Base-by-base conservation (phyloP, 1,140 invertebrate species). In the Cyphomyrmex costatus region DNA sequence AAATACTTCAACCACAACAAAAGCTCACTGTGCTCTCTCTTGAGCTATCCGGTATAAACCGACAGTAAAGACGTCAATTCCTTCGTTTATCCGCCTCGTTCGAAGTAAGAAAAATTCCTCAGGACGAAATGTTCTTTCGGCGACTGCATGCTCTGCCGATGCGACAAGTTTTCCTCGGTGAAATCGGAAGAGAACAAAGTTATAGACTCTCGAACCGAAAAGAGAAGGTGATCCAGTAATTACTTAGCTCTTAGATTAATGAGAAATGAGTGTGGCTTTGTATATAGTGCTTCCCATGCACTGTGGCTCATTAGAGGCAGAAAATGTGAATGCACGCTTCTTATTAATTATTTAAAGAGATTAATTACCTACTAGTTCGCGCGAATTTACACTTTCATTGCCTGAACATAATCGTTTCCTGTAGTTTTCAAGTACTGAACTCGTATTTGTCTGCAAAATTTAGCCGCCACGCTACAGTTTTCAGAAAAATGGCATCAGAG, bases 1-100 rank as follows among this genome's bases (percentile, higher is more conserved):
- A 82, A 80, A 92, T 92, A 89, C 91, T 89, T 90, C 89, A 89
- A 88, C 83, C 74, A 76, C 88, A 79, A 91, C 91, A 90, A 91
- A 91, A 92, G 91, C 76, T 85, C 51, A 14, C 76, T 6, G 24
- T 49, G 42, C 63, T 90, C 58, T 58, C 61, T 79, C 79, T 78
- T 60, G 51, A 51, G 42, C 33, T n/a, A 60, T 33, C 60, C 73
- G 76, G 46, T 61, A 78, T 78, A 88, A 88, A 85, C 83, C 49
- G 30, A 60, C 78, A 36, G 56, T 80, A 63, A 63, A 65, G 76
- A 65, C 36, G 42, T 27, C 46, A n/a, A 30, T 30, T 71, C 79
- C 19, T 51, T 19, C 53, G 65, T 73, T 66, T 74, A 63, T 68
- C 21, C 65, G 19, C 51, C n/a, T 58, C 7, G 53, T 46, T 49